A percentile compares a stretch with the other conserved stretches of the same genome.
Conservation (phyloP, 2,888 invertebrate genomes). For the Drosophila neotestacea region DNA sequence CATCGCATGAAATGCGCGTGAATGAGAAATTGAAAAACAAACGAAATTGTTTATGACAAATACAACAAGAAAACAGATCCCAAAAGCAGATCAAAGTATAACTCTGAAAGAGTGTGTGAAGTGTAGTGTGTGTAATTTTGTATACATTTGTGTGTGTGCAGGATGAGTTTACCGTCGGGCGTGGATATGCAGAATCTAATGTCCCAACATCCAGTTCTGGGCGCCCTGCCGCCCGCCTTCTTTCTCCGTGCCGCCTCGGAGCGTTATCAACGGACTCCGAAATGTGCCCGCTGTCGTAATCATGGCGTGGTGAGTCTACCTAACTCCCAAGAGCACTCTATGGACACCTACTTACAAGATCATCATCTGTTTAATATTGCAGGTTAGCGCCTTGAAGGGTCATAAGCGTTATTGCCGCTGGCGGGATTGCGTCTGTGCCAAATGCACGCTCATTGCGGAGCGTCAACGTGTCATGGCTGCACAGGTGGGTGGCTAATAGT, state of each 20-base stretch:
- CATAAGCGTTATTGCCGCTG: constrained; percentile 98
- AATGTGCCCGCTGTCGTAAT: constrained; percentile 98
- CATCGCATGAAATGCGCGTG: constrained; percentile 21
- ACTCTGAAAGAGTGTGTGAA: constrained; percentile 16
- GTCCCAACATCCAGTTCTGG: constrained; percentile 93
- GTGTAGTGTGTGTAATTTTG: constrained; percentile 3
- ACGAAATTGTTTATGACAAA: constrained; percentile 34
- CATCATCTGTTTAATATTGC: constrained; percentile 29
- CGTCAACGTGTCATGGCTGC: constrained; percentile 99
- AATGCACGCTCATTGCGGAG: constrained; percentile 99
- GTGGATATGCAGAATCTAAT: constrained; percentile 94
- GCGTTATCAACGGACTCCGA: constrained; percentile 97
- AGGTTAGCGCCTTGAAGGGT: constrained; percentile 89
- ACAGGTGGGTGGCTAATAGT: constrained; percentile 87
- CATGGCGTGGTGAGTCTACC: constrained; percentile 95
- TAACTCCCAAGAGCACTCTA: background rate
- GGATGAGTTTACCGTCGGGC: constrained; percentile 93
- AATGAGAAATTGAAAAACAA: constrained; percentile 18
- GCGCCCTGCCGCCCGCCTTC: constrained; percentile 93
- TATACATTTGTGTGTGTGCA: constrained; percentile 9
- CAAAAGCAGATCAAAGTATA: constrained; percentile 1
- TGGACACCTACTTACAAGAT: background rate
- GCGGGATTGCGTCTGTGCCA: constrained; percentile 98
- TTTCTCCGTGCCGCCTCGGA: constrained; percentile 95
- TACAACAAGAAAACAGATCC: constrained; percentile 13